A percentile compares a stretch with the other conserved stretches of the same genome.
Conservation (phyloP, 2,113 vertebrate species). For the Seriola quinqueradiata region DNA sequence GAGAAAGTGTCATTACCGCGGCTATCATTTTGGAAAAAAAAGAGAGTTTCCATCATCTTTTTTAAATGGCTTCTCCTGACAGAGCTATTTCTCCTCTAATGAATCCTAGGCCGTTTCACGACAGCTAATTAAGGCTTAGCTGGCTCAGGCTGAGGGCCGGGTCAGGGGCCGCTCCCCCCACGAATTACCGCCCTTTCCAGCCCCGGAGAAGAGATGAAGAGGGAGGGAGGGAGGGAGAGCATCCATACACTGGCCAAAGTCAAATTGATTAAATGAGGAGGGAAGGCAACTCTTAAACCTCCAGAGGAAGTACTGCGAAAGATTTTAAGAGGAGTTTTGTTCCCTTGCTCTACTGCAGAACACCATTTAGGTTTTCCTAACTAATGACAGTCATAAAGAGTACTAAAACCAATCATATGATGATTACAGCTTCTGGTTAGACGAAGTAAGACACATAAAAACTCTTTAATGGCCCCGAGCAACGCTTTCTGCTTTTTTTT, state of each 20-base stretch:
- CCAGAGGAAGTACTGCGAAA: conserved; percentile 16
- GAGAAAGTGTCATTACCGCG: conserved; percentile 85
- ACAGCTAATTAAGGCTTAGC: conserved; percentile 88
- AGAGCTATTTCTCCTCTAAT: conserved; percentile 83
- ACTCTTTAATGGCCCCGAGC: conserved; percentile 62
- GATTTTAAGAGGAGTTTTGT: conserved; percentile 56
- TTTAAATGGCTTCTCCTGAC: conserved; percentile 83
- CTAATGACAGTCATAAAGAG: conserved; percentile 72
- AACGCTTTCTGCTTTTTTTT: conserved; percentile 57
- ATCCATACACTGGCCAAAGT: conserved; percentile 74
- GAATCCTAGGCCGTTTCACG: conserved; percentile 82
- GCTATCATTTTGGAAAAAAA: conserved; percentile 77
- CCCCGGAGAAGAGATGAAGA: conserved; percentile 29
- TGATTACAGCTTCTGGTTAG: conserved; percentile 75
- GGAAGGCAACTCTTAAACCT: conserved; percentile 53
- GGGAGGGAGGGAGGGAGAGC: conserved; percentile 7
- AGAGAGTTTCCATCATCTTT: conserved; percentile 83
- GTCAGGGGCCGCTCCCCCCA: conserved; percentile 79
- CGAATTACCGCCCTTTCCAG: conserved; percentile 70
- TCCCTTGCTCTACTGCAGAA: conserved; percentile 7
- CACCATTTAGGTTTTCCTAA: conserved; percentile 64
- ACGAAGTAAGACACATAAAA: conserved; percentile 70
- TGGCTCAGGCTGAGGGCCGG: conserved; percentile 79
- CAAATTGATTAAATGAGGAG: conserved; percentile 83
- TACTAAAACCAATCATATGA: conserved; percentile 79